Conservation (phyloP, 2,888 invertebrate genomes). For the Scaeva pyrastri region DNA sequence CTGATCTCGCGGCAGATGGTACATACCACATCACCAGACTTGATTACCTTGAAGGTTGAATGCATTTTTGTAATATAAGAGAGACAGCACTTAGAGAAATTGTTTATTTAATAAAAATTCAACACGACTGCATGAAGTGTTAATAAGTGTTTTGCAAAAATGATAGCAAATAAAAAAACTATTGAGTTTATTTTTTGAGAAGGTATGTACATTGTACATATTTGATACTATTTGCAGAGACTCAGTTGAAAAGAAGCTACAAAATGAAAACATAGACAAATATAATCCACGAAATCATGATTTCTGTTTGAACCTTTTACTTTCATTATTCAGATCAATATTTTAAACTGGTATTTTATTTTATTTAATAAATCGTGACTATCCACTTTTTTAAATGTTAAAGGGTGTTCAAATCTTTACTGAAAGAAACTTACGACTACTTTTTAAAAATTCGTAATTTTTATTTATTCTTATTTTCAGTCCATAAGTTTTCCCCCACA, state of each 20-base stretch:
- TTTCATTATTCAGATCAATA: background rate
- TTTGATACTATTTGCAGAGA: no score
- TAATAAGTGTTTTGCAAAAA: background rate
- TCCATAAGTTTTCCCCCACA: no score
- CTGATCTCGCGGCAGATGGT: constrained; percentile 54
- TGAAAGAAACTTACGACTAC: no score
- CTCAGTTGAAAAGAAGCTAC: background rate
- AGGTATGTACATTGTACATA: no score
- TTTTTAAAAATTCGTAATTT: no score
- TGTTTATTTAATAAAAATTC: constrained; percentile 10
- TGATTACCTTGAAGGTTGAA: constrained; percentile 63
- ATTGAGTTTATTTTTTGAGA: no score
- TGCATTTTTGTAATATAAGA: constrained; percentile 28
- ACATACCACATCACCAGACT: constrained; percentile 58
- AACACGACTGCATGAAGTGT: constrained; percentile 27
- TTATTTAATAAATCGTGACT: background rate
- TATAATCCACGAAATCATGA: background rate
- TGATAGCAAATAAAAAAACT: background rate
- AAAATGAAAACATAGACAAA: background rate
- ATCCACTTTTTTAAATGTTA: no score
- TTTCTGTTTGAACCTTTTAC: background rate
- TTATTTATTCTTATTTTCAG: no score
- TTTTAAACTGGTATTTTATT: no score
- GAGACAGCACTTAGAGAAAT: constrained; percentile 38
- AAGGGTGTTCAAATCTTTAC: no score